phyloP scores from a whole-genome alignment of 1,140 invertebrate species.

The Dendroctonus valens region DNA sequence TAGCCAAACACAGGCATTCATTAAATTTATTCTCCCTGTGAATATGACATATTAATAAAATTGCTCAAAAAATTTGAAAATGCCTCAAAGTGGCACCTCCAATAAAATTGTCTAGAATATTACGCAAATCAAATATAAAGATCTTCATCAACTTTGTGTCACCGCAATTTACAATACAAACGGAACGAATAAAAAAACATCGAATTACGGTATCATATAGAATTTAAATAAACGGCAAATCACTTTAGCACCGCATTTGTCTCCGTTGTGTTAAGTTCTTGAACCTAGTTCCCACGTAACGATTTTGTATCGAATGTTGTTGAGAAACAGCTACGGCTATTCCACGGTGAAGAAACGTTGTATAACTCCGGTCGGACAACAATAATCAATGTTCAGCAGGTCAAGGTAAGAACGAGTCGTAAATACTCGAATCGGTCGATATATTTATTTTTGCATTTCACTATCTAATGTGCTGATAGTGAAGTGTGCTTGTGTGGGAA shows the following conservation, averaged over 20 bases:
- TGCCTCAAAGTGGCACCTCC: no score
- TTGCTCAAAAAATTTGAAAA: no score
- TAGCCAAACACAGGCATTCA: no score
- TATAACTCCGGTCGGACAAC: no score
- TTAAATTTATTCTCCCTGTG: no score
- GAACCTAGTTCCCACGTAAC: slow-evolving; percentile 33
- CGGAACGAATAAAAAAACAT: slow-evolving; percentile 12
- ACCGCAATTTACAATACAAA: not conserved
- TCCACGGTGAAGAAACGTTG: slow-evolving; percentile 2
- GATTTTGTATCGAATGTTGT: slow-evolving; percentile 30
- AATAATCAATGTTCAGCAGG: not conserved
- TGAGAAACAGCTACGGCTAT: slow-evolving; percentile 15
- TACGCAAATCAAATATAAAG: no score
- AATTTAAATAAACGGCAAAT: slow-evolving; percentile 33
- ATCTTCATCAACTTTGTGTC: not conserved
- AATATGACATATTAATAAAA: no score
- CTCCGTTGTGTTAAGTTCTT: slow-evolving; percentile 31
- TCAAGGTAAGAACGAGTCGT: slow-evolving; percentile 1
- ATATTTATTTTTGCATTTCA: no score
- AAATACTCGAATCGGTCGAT: not conserved
- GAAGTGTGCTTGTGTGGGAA: no score
- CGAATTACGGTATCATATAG: slow-evolving; percentile 26
- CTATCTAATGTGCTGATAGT: no score
- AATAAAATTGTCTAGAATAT: no score
- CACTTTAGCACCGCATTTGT: slow-evolving; percentile 31